Conservation (phyloP, 1,140 invertebrate genomes). For the Bombus affinis region DNA sequence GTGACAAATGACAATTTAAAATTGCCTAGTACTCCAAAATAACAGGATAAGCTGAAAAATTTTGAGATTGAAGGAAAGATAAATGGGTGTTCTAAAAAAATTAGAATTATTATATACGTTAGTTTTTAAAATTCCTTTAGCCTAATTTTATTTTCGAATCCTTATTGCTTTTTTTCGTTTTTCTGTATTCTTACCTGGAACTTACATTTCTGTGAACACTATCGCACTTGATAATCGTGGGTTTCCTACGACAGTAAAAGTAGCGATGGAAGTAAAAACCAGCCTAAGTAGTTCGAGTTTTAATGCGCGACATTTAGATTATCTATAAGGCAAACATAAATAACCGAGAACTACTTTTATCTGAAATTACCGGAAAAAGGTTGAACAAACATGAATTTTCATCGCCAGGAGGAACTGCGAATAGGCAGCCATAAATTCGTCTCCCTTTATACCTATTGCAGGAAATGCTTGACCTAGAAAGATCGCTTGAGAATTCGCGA, state of each 20-base stretch:
- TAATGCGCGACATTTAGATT: neutral
- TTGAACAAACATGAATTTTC: constrained; percentile 22
- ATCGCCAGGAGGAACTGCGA: neutral
- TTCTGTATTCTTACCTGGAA: neutral
- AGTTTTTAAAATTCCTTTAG: neutral
- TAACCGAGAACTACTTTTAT: neutral
- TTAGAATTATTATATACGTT: too few relatives aligned
- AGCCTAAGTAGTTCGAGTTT: neutral
- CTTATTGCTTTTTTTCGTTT: neutral
- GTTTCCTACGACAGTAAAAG: neutral
- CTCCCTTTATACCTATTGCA: constrained; percentile 18
- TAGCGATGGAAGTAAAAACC: neutral
- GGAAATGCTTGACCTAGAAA: constrained; percentile 46
- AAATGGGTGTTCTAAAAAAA: too few relatives aligned
- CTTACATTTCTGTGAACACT: neutral
- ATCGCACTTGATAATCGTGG: neutral
- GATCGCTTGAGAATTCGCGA: constrained; percentile 31
- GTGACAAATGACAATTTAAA: too few relatives aligned
- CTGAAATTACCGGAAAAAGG: neutral
- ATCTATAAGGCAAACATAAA: neutral
- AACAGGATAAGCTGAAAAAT: accelerated
- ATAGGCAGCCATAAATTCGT: constrained; percentile 27
- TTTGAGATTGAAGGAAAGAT: too few relatives aligned
- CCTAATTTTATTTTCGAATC: too few relatives aligned
- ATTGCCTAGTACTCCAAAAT: too few relatives aligned